These are phyloP conservation scores for Heterotilapia buettikoferi DNA, from an alignment of 2,113 vertebrate species.

Conservation along the genomic window DNA sequence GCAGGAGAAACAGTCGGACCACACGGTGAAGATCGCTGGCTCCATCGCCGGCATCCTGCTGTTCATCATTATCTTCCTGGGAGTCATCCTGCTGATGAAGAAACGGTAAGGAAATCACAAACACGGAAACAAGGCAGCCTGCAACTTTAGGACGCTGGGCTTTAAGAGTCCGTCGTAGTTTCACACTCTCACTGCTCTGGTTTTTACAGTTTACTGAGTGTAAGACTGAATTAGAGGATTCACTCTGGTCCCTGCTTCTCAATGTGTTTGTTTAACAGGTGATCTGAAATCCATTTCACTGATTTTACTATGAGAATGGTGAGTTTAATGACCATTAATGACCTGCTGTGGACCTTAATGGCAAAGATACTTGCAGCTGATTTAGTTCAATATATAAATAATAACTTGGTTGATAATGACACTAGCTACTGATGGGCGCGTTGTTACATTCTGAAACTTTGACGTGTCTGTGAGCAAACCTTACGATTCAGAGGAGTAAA, in stretches of 20 bases:
- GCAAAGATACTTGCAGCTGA: not conserved
- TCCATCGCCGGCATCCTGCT: constrained; percentile 49
- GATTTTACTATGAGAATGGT: not conserved
- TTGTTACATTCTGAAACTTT: not conserved
- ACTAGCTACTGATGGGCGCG: not conserved
- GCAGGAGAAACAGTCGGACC: constrained; percentile 49
- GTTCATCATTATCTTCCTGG: constrained; percentile 67
- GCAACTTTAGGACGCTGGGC: not conserved
- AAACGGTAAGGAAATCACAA: constrained; percentile 35
- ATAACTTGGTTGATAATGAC: not conserved
- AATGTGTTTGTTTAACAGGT: not conserved
- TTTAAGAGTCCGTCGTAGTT: not conserved
- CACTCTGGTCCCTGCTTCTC: not conserved
- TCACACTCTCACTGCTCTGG: not conserved
- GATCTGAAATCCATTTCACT: not conserved
- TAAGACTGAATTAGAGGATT: not conserved
- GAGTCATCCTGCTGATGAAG: constrained; percentile 58
- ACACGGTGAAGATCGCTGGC: constrained; percentile 63
- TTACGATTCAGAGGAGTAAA: not conserved
- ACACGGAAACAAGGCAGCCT: not conserved
- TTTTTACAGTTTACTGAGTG: not conserved
- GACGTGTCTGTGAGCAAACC: not conserved
- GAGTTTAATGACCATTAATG: not conserved
- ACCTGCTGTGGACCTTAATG: not conserved
- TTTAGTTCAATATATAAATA: not conserved